Percentiles rank a stretch among this genome's conserved stretches.
Conservation (phyloP, 92 coral and sea anemone genomes). For the Porites divaricata region DNA sequence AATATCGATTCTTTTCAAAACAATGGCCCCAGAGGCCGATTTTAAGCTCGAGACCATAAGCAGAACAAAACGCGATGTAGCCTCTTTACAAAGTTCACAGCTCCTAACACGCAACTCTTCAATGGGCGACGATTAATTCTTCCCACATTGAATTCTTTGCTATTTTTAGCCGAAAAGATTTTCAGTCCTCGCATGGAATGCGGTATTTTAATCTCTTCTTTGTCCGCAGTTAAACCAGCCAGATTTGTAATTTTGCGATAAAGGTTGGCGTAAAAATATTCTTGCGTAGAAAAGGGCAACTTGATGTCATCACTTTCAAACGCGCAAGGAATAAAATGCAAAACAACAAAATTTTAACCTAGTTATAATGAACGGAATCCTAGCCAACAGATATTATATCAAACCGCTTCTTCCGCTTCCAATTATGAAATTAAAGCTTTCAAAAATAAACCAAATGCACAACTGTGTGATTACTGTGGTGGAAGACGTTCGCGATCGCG, state of each 20-base stretch:
- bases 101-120: not conserved
- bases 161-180: slow-evolving; percentile 27
- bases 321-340: not conserved
- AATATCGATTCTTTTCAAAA: not conserved
- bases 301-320: not conserved
- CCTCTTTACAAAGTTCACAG: not conserved
- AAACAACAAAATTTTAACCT: no score
- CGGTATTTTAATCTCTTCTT: slow-evolving; percentile 32
- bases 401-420: not conserved
- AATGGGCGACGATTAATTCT: not conserved
- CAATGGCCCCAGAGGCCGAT: not conserved
- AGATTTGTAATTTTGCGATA: slow-evolving; percentile 9
- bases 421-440: not conserved
- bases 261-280: not conserved
- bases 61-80: not conserved
- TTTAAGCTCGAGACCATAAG: not conserved
- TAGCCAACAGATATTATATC: not conserved
- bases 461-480: no score
- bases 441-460: not conserved
- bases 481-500: no score
- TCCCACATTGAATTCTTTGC: not conserved
- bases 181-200: slow-evolving; percentile 19
- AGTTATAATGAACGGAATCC: not conserved
- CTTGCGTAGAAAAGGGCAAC: not conserved
- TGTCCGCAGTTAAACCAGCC: slow-evolving; percentile 11